Percentiles rank a stretch among this genome's conserved stretches.
These are phyloP conservation scores for Bubo blakistoni DNA, from an alignment of 2,113 vertebrate species.

Conservation along the genomic window DNA sequence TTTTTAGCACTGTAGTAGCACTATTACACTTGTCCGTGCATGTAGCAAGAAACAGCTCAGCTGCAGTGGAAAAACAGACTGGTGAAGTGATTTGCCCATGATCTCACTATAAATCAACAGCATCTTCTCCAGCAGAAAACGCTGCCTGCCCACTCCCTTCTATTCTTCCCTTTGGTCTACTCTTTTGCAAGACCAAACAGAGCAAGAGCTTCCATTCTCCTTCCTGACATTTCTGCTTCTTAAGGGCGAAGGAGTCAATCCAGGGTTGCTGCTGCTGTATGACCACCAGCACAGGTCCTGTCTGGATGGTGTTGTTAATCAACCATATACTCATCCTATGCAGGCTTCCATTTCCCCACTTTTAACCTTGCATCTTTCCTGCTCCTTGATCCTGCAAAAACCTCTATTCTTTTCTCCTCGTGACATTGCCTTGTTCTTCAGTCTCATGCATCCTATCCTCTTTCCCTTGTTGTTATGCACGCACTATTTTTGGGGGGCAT, in stretches of 20 bases:
- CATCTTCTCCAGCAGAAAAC: not conserved
- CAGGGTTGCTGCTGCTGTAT: not conserved
- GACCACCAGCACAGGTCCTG: not conserved
- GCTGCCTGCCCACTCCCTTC: not conserved
- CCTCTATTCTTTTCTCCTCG: not conserved
- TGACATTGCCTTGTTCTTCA: not conserved
- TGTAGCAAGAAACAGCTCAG: not conserved
- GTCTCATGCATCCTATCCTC: not conserved
- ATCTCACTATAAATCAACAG: not conserved
- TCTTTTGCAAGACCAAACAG: not conserved
- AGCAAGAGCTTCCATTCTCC: not conserved
- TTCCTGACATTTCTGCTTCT: not conserved
- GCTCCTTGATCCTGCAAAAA: not conserved
- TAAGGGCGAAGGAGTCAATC: not conserved
- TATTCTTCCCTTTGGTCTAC: not conserved
- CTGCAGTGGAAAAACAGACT: not conserved
- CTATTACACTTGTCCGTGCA: not conserved
- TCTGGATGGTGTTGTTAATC: not conserved
- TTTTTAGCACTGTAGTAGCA: not conserved
- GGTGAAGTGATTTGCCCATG: not conserved
- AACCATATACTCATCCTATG: not conserved
- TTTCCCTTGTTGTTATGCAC: not conserved
- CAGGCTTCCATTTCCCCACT: not conserved
- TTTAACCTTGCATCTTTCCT: not conserved
- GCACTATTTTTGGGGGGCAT: fast-evolving